A percentile compares a stretch with the other conserved stretches of the same genome.
phyloP scores from a whole-genome alignment of 2,888 invertebrate genomes.

The Macrophya alboannulata region DNA sequence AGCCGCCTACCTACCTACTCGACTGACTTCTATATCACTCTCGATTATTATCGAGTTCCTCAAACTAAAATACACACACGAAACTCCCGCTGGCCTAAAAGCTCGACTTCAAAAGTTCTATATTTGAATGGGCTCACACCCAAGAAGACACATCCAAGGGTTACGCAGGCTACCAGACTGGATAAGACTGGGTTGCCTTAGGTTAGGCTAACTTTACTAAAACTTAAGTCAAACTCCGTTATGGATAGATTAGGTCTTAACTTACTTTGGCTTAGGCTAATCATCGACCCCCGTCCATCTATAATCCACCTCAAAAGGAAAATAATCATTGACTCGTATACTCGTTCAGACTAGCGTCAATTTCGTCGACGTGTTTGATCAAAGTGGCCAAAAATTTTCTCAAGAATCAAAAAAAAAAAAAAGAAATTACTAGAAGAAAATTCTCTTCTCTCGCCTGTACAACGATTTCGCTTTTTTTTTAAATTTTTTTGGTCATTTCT shows the following conservation, averaged over 20 bases:
- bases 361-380: neutral
- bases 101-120: conserved; percentile 50
- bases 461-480: neutral
- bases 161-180: neutral
- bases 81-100: conserved; percentile 46
- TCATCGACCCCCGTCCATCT: neutral
- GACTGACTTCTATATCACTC: conserved; percentile 13
- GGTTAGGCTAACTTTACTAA: neutral
- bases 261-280: neutral
- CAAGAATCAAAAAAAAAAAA: neutral
- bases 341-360: neutral
- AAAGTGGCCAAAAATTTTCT: neutral
- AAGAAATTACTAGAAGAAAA: too few species aligned
- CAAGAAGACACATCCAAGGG: conserved; percentile 19
- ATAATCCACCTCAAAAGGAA: neutral
- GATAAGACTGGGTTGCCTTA: conserved; percentile 25
- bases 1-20: neutral
- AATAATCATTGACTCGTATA: neutral
- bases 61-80: conserved; percentile 43
- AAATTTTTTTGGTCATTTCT: neutral
- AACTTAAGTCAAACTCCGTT: neutral
- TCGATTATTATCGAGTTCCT: conserved; percentile 36
- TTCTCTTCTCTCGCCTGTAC: too few species aligned
- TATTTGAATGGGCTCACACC: conserved; percentile 39
- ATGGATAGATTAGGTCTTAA: conserved; percentile 25